Conservation (phyloP, 2,113 vertebrate genomes). For the Poicephalus meyeri region DNA sequence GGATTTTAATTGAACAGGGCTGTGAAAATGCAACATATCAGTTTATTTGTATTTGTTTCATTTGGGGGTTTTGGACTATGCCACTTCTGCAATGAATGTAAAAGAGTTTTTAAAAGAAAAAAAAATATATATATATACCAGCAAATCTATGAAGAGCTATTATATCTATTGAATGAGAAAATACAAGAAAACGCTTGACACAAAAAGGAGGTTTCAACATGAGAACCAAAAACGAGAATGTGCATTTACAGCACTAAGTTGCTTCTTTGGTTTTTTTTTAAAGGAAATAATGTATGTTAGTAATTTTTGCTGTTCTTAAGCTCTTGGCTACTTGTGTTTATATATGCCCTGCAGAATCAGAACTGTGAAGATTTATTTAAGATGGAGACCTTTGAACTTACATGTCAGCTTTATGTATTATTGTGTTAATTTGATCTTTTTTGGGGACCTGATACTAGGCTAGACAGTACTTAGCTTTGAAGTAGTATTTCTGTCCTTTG, state of each 20-base stretch:
- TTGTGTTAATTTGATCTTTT: neutral
- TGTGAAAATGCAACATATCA: neutral
- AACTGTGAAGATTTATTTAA: neutral
- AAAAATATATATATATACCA: neutral
- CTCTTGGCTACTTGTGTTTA: neutral
- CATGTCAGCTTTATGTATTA: neutral
- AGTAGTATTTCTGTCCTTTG: neutral
- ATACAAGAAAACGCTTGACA: neutral
- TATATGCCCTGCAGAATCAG: neutral
- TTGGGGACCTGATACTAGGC: neutral
- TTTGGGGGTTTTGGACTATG: neutral
- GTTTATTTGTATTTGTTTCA: slow-evolving; percentile 1
- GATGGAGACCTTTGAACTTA: neutral
- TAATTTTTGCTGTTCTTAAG: neutral
- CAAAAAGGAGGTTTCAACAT: neutral
- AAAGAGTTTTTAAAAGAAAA: neutral
- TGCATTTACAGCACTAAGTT: neutral
- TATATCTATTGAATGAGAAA: neutral
- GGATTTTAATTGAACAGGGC: neutral
- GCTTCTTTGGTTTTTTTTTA: neutral
- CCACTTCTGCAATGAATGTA: neutral
- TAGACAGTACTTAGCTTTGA: neutral
- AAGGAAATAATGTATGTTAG: neutral
- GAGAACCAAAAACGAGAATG: neutral
- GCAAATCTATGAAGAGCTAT: neutral